phyloP scores from a whole-genome alignment of 2,797 vertebrate genomes.

The Bradypodion pumilum region DNA sequence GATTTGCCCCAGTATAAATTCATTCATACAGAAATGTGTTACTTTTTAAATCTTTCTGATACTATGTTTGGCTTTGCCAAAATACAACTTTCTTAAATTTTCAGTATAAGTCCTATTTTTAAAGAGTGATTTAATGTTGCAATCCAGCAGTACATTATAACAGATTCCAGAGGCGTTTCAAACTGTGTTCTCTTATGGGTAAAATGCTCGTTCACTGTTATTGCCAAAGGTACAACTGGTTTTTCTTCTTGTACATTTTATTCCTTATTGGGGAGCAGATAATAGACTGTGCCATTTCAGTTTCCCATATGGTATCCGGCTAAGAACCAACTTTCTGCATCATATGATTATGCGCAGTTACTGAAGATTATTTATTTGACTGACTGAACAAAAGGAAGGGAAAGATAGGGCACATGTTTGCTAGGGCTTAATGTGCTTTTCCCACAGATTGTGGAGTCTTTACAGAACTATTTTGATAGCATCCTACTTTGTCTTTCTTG shows the following conservation, averaged over 20 bases:
- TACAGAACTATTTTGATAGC: neutral
- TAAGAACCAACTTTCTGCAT: neutral
- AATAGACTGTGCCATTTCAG: neutral
- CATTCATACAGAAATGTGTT: slow-evolving; percentile 8
- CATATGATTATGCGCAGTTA: neutral
- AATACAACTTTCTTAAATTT: neutral
- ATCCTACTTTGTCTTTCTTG: neutral
- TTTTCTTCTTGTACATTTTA: neutral
- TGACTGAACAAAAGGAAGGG: neutral
- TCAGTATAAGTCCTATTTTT: neutral
- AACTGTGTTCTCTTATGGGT: neutral
- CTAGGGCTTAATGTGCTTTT: neutral
- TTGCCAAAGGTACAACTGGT: neutral
- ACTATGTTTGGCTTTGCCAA: slow-evolving; percentile 4
- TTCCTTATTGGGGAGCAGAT: neutral
- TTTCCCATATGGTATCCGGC: neutral
- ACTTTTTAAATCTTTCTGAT: neutral
- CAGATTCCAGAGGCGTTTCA: neutral
- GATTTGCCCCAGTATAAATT: neutral
- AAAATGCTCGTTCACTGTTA: neutral
- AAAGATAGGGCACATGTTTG: neutral
- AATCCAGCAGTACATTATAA: neutral
- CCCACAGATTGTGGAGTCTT: neutral
- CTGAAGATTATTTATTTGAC: neutral
- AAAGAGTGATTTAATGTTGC: neutral